phyloP scores from a whole-genome alignment of 30 jellyfish, hydroid and myxozoan species.

The Turritopsis dohrnii region DNA sequence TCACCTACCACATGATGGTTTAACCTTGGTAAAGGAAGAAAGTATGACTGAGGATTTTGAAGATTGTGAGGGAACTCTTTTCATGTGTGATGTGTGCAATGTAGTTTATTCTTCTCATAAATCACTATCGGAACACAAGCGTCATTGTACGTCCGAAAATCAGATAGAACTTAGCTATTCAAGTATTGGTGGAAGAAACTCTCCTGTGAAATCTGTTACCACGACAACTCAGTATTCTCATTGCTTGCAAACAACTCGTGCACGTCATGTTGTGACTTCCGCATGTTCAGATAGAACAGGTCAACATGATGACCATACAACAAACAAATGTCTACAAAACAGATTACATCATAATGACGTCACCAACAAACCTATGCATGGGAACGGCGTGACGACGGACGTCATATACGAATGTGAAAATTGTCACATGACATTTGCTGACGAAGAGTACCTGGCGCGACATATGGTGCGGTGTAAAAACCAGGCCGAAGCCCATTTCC shows the following conservation, averaged over 20 bases:
- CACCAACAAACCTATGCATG: not conserved
- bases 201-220: not conserved
- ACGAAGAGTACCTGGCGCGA: slow-evolving; percentile 25
- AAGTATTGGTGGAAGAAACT: not conserved
- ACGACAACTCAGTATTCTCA: not conserved
- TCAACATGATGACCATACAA: not conserved
- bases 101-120: not conserved
- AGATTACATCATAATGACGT: not conserved
- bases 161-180: not conserved
- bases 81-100: slow-evolving; percentile 16
- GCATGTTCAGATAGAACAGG: not conserved
- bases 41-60: not conserved
- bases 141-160: not conserved
- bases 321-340: not conserved
- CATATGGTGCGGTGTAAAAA: slow-evolving; percentile 29
- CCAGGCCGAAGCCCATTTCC: slow-evolving; percentile 22
- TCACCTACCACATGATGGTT: not conserved
- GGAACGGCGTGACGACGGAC: not conserved
- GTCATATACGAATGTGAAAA: slow-evolving; percentile 21
- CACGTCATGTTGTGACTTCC: not conserved
- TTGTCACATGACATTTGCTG: slow-evolving; percentile 41
- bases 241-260: not conserved
- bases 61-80: slow-evolving; percentile 1
- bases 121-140: not conserved
- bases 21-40: not conserved